Evolutionary conservation across 1,140 invertebrate species (phyloP), one percentile per base, ranked within the genome.

Genomic region (Bombus confusus): DNA sequence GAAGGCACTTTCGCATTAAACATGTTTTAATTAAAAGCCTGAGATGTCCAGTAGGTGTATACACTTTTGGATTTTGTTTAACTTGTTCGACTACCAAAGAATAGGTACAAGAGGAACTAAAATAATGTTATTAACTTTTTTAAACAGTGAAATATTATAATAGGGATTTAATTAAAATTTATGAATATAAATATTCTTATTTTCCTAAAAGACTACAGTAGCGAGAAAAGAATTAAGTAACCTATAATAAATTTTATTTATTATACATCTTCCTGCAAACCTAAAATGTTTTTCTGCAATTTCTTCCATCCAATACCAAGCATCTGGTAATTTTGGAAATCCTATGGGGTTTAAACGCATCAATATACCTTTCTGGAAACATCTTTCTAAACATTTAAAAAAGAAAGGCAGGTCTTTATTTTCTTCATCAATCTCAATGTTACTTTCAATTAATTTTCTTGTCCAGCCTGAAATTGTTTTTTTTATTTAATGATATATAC

Each of bases 11-110:
- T 82, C 95, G 94, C 71, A 93, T 93, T 43, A 97, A 92, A 93
- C 96, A 96, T 64, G 92, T 93, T 84, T 96, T 94, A 76, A 97
- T 95, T 73, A 96, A 95, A 25, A 96, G 91, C 78, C 96, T 93
- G 28, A 96, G 94, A 91, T 94, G 95, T 1, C 96, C 96, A 74
- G 93, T 92, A 31, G 94, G 88, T 34, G 95, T 96, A 80, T 88
- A 89, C 6, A 96, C 92, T 91, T 95, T 95, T 57, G 88, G 66
- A 90, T 94, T 95, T 64, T 94, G 91, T 80, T 92, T 92, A 0
- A 95, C 94, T 66, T 90, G 92, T 85, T 96, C 95, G 0, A 96
- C 92, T 69, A 94, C 93, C 72, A 94, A 94, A 59, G 92, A 89
- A 73, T 95, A 95, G 41, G 92, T 91, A 77, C 93, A 95, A 52